Evolutionary conservation across 37 sponge, comb jelly and placozoan species (phyloP), one percentile per base, ranked within the genome.

Genomic region (Ephydatia muelleri): DNA sequence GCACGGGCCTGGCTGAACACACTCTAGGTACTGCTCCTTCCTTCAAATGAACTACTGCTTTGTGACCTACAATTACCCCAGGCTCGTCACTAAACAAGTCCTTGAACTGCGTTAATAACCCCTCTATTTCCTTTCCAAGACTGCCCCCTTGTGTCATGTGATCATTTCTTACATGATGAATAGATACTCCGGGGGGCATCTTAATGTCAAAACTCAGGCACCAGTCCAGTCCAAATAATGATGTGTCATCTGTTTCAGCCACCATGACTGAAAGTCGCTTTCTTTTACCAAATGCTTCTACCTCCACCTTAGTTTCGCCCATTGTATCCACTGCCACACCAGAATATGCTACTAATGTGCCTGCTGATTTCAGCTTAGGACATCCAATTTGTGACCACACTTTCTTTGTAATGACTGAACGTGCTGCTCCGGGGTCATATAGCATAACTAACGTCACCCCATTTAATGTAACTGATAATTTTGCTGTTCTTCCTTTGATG

Each of bases 21-120:
- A 57, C 57, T 57, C 57, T 57, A 57, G 57, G 57, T 57, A 57
- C 57, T 57, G 57, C 19, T 57, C 57, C 57, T 57, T 57, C 57
- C 57, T 57, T 57, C 57, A 57, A 57, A 57, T 57, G 57, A 57
- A 57, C 57, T 57, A 57, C 57, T 57, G 57, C 57, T 57, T 57
- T 57, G 57, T 57, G 57, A 57, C 57, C 57, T 57, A 57, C 16
- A 57, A 57, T 57, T 57, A 57, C 57, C 57, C 57, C 57, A 57
- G 57, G 57, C 57, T 57, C 57, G 12, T 57, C 57, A 57, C 57
- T 57, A 57, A 57, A 57, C 57, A 57, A 57, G 57, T 57, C 57
- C 57, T 57, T 57, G 57, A 57, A 57, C 57, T 57, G 57, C 57
- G 57, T 57, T 57, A 57, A 57, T 57, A 57, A 21, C 57, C 57